A percentile compares a stretch with the other conserved stretches of the same genome.
These are phyloP conservation scores for Cossypha niveicapilla DNA, from an alignment of 2,797 vertebrate genomes.

Conservation along the genomic window DNA sequence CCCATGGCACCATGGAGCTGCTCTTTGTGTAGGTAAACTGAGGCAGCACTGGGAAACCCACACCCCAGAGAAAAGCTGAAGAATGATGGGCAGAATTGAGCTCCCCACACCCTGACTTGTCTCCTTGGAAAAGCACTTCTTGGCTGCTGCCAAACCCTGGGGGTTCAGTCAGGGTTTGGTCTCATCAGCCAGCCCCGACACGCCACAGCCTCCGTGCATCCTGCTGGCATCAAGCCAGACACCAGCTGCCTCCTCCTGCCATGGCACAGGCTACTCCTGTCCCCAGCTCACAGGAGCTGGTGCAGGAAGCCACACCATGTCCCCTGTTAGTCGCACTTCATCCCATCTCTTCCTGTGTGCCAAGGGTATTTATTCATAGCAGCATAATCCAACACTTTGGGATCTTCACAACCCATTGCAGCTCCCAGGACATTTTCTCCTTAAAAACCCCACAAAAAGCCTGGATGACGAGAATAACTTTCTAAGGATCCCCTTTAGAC, in stretches of 20 bases:
- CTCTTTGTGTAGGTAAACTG: background rate
- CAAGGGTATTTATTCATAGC: fast-evolving
- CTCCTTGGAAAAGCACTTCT: background rate
- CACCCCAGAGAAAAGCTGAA: background rate
- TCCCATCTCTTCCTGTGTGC: fast-evolving
- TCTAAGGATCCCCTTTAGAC: background rate
- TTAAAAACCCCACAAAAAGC: background rate
- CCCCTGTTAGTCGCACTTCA: background rate
- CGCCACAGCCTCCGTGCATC: fast-evolving
- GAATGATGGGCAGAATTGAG: background rate
- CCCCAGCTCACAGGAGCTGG: fast-evolving
- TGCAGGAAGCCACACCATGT: background rate
- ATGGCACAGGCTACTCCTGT: background rate
- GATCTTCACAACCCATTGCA: fast-evolving
- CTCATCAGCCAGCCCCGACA: background rate
- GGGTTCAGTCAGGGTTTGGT: background rate
- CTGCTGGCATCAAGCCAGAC: fast-evolving
- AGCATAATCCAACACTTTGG: fast-evolving
- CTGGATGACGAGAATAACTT: background rate
- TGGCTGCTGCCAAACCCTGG: background rate
- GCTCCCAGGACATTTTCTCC: background rate
- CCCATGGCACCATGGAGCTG: fast-evolving
- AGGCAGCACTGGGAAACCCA: background rate
- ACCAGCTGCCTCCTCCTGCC: background rate
- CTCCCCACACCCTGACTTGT: background rate